Conservation (phyloP, 2,888 invertebrate genomes). For the Lasioglossum oenotherae region DNA sequence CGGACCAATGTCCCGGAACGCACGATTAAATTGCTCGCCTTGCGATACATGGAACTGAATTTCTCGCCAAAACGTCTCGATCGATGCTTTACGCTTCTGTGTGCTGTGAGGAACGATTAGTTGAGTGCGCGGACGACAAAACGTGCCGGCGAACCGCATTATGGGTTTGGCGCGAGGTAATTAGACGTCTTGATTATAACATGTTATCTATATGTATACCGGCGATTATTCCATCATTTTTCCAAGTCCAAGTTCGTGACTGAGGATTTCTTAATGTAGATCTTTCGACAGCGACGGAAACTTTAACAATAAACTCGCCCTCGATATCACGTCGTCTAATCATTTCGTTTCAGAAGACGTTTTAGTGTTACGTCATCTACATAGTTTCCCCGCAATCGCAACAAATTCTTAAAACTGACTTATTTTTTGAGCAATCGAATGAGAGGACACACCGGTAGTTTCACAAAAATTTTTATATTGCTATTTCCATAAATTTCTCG, state of each 20-base stretch:
- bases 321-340: no score
- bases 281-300: no score
- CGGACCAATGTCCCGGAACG: slow-evolving; percentile 57
- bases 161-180: not conserved
- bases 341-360: no score
- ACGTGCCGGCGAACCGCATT: not conserved
- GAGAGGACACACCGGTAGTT: not conserved
- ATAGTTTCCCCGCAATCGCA: no score
- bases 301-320: no score
- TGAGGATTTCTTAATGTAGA: not conserved
- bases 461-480: not conserved
- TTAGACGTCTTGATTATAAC: not conserved
- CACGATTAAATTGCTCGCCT: slow-evolving; percentile 11
- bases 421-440: not conserved
- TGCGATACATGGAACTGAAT: slow-evolving; percentile 7
- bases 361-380: no score
- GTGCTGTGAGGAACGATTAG: not conserved
- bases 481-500: not conserved
- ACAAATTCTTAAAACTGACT: not conserved
- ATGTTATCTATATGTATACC: not conserved
- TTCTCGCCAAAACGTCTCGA: slow-evolving; percentile 1
- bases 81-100: not conserved
- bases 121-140: not conserved
- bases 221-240: not conserved
- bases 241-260: not conserved